Percentiles rank a stretch among this genome's conserved stretches.
Conservation (phyloP, 2,113 vertebrate genomes). For the Menidia beryllina region DNA sequence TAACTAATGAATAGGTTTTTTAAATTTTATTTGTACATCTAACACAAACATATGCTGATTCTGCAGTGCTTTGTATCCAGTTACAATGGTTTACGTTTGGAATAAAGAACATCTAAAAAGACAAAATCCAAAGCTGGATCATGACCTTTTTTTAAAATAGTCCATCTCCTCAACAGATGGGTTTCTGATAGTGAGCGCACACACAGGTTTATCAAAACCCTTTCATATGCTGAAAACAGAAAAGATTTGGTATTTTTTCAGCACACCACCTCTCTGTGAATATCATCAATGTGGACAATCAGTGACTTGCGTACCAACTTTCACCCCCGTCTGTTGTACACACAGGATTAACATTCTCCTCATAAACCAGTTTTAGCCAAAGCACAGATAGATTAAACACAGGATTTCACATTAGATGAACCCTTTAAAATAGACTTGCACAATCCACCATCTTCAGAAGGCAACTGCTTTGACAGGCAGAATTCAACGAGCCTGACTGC, state of each 20-base stretch:
- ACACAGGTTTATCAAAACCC: background rate
- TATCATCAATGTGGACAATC: background rate
- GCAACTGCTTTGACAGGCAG: background rate
- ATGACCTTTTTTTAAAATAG: constrained; percentile 50
- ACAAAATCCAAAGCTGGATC: constrained; percentile 67
- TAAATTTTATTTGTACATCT: background rate
- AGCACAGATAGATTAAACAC: constrained; percentile 69
- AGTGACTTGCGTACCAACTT: constrained; percentile 6
- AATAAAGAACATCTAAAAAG: constrained; percentile 28
- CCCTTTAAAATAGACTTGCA: constrained; percentile 44
- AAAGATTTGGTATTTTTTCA: constrained; percentile 31
- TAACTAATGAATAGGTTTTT: background rate
- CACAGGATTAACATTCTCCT: constrained; percentile 67
- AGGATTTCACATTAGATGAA: constrained; percentile 62
- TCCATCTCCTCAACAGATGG: constrained; percentile 39
- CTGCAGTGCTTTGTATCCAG: background rate
- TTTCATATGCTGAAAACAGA: constrained; percentile 25
- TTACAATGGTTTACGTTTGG: background rate
- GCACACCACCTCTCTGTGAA: background rate
- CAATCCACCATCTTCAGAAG: constrained; percentile 23
- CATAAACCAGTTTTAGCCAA: constrained; percentile 63
- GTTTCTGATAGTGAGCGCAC: constrained; percentile 30
- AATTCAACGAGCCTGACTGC: constrained; percentile 15
- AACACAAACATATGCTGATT: background rate
- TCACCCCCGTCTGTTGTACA: constrained; percentile 26